Conservation (phyloP, 1,140 invertebrate genomes). For the Drosophila nasuta region DNA sequence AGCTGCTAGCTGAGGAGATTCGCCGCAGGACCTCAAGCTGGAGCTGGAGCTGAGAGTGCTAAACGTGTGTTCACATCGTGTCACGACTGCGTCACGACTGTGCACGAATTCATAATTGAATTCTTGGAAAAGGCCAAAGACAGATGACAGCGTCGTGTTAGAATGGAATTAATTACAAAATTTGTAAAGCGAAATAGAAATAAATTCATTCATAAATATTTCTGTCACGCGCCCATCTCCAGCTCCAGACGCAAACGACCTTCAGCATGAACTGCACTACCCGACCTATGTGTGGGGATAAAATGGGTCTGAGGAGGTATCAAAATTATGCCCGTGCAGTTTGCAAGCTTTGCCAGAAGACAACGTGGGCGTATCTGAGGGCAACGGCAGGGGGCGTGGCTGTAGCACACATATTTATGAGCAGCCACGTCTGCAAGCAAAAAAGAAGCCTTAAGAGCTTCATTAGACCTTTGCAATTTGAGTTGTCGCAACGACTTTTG, state of each 20-base stretch:
- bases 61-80: background rate
- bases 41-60: background rate
- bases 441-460: constrained; percentile 52
- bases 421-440: constrained; percentile 55
- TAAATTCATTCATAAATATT: background rate
- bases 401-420: constrained; percentile 58
- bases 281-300: background rate
- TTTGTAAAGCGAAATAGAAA: background rate
- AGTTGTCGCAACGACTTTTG: constrained; percentile 22
- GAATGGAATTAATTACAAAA: background rate
- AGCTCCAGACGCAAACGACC: constrained; percentile 12
- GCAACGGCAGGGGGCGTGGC: constrained; percentile 15
- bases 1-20: background rate
- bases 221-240: constrained; percentile 5
- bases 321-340: constrained; percentile 73
- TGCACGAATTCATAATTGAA: background rate
- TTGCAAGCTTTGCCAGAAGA: constrained; percentile 48
- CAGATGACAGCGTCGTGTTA: too few relatives aligned
- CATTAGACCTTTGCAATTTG: constrained; percentile 55
- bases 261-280: constrained; percentile 66
- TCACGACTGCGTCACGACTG: background rate
- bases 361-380: background rate
- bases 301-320: constrained; percentile 16
- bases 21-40: background rate
- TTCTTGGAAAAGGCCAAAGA: background rate